These are phyloP conservation scores for Pseudococcus longispinus DNA, from an alignment of 2,888 invertebrate genomes.

Conservation along the genomic window DNA sequence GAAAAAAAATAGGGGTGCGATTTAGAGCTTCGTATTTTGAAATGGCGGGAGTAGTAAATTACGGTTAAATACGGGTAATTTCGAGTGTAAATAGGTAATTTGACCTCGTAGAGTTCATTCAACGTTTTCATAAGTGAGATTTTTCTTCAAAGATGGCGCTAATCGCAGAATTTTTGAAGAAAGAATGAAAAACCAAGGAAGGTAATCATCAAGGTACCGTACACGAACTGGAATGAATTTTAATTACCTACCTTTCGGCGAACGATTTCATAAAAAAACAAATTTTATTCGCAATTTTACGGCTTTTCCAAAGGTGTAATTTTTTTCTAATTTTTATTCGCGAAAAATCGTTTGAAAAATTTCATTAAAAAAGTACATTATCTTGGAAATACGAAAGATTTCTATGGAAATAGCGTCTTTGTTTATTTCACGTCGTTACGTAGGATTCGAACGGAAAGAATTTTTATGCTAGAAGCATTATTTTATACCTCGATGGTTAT, in stretches of 20 bases:
- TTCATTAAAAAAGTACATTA: neutral
- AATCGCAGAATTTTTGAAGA: neutral
- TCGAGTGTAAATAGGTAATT: neutral
- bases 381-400: neutral
- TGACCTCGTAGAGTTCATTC: neutral
- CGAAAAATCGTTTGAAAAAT: neutral
- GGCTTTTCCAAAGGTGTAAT: neutral
- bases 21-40: too few species aligned
- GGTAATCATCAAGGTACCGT: neutral
- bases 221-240: neutral
- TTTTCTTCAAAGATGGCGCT: neutral
- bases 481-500: constrained; percentile 56
- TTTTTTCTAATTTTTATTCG: neutral
- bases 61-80: neutral
- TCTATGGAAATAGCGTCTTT: neutral
- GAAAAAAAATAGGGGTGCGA: too few species aligned
- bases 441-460: constrained; percentile 3
- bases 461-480: constrained; percentile 46
- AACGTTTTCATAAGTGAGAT: neutral
- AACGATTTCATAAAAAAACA: neutral
- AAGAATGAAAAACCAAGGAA: neutral
- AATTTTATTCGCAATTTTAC: constrained; percentile 22
- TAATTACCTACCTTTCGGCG: constrained; percentile 24
- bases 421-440: constrained; percentile 28
- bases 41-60: neutral